Conservation (phyloP, 2,113 vertebrate species). For the Centropus bengalensis region DNA sequence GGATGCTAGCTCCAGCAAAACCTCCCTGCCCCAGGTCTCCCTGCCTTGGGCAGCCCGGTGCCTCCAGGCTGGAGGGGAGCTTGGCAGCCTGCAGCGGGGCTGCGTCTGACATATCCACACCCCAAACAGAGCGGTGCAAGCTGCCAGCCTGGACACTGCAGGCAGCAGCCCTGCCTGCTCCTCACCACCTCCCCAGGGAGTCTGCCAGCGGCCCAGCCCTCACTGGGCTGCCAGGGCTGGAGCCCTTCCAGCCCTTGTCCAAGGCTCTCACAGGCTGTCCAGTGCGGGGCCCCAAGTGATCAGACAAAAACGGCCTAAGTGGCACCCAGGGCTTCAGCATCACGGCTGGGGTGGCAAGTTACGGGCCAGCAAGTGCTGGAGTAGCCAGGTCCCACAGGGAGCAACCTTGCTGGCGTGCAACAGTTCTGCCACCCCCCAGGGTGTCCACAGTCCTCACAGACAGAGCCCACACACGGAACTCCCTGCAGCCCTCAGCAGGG, state of each 20-base stretch:
- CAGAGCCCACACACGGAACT: neutral
- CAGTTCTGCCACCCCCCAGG: neutral
- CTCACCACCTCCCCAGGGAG: neutral
- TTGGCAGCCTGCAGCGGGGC: neutral
- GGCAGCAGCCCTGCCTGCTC: neutral
- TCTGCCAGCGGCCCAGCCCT: neutral
- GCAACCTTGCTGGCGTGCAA: neutral
- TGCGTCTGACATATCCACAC: neutral
- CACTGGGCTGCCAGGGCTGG: neutral
- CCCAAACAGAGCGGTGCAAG: neutral
- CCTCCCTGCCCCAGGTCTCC: neutral
- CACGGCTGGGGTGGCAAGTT: fast-evolving
- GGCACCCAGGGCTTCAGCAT: neutral
- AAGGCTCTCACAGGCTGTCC: fast-evolving
- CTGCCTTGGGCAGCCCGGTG: neutral
- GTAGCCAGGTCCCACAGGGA: fast-evolving
- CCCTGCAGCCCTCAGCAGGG: neutral
- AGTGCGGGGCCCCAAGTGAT: neutral
- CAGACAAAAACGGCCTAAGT: neutral
- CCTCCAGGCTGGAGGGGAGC: neutral
- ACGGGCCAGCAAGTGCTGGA: neutral
- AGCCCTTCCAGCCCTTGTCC: slow-evolving; percentile 10
- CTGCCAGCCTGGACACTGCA: neutral
- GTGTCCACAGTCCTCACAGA: neutral
- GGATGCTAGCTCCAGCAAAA: neutral